Evolutionary conservation across 64 coral and sea anemone species (phyloP).

Genomic region (Montipora sp.): DNA sequence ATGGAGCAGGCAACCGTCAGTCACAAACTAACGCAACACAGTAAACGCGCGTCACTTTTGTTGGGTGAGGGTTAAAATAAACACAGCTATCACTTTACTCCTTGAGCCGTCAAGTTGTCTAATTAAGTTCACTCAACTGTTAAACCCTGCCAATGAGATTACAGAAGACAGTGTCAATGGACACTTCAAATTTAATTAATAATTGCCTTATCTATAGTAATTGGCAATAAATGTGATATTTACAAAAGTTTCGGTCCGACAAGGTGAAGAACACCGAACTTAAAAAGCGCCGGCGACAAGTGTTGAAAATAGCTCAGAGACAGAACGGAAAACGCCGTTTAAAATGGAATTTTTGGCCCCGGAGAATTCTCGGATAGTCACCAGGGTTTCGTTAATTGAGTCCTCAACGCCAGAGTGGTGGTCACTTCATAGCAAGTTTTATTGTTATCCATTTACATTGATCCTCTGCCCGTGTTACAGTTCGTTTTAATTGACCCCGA

Average conservation of each 20-base stretch:
- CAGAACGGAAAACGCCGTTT: constrained; percentile 28
- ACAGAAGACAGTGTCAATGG: constrained; percentile 72
- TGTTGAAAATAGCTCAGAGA: constrained; percentile 53
- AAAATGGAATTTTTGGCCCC: background rate
- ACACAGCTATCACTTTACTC: constrained; percentile 91
- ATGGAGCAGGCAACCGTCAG: background rate
- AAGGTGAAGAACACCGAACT: constrained; percentile 90
- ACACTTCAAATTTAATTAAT: constrained; percentile 99
- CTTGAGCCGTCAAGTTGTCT: constrained; percentile 61
- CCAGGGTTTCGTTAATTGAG: background rate
- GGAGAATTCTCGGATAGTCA: background rate
- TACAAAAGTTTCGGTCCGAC: constrained; percentile 95
- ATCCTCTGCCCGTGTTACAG: background rate
- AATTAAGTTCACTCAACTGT: constrained; percentile 88
- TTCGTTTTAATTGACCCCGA: constrained; percentile 13
- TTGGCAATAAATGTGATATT: constrained; percentile 99
- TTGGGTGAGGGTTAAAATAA: constrained; percentile 68
- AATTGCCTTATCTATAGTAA: constrained; percentile 94
- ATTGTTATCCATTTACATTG: background rate
- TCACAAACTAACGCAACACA: constrained; percentile 62
- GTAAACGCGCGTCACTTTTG: constrained; percentile 71
- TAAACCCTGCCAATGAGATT: constrained; percentile 84
- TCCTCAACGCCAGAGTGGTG: background rate
- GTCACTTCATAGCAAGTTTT: background rate
- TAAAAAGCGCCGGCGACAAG: constrained; percentile 76